Percentiles rank a stretch among this genome's conserved stretches.
Evolutionary conservation across 2,888 invertebrate species (phyloP).

Genomic region (Machimus atricapillus): DNA sequence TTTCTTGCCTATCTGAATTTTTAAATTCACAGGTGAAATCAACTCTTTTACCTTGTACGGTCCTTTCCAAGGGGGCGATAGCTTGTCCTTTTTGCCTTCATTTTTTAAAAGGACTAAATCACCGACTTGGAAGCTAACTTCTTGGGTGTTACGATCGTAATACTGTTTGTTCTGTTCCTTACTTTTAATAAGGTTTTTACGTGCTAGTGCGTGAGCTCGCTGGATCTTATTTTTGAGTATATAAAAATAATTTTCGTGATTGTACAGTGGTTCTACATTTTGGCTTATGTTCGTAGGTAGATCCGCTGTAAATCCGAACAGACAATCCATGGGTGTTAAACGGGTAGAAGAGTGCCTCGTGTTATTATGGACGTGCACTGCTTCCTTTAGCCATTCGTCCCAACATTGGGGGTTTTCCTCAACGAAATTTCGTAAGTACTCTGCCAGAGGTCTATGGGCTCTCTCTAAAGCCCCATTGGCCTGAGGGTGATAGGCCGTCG

Average conservation of each 20-base stretch:
- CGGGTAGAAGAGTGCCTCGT: not conserved
- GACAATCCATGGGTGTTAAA: too few relatives aligned
- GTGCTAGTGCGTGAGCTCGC: too few relatives aligned
- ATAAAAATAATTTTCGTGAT: too few relatives aligned
- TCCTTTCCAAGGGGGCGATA: not conserved
- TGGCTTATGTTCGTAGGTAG: too few relatives aligned
- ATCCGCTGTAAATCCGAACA: too few relatives aligned
- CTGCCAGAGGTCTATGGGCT: too few relatives aligned
- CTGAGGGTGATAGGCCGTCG: constrained; percentile 25
- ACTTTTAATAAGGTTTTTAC: not conserved
- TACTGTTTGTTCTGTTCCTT: not conserved
- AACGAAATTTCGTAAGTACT: too few relatives aligned
- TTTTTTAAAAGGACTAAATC: too few relatives aligned
- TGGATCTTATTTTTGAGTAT: not conserved
- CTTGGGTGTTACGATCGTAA: too few relatives aligned
- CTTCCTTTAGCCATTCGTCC: not conserved
- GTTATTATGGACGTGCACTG: not conserved
- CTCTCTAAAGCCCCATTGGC: constrained; percentile 46
- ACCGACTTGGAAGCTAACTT: too few relatives aligned
- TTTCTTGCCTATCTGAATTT: not conserved
- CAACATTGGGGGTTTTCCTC: not conserved
- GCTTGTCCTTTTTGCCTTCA: too few relatives aligned
- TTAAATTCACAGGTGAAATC: not conserved
- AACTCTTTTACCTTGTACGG: not conserved
- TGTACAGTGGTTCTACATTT: too few relatives aligned